phyloP scores from a whole-genome alignment of 2,888 invertebrate genomes.

The Lottia scabra region DNA sequence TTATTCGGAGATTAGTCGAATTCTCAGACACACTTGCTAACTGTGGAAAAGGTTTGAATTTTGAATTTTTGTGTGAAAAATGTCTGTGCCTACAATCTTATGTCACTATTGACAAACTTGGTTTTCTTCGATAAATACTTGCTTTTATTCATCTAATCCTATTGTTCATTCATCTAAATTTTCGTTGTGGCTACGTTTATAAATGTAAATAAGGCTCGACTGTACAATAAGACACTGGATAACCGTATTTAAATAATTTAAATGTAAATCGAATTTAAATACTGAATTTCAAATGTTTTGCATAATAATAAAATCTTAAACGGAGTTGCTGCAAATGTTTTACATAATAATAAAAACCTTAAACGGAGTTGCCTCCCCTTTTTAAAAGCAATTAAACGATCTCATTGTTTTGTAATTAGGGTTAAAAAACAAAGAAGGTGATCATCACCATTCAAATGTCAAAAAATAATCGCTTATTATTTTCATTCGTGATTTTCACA shows the following conservation, averaged over 20 bases:
- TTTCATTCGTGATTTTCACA: background rate
- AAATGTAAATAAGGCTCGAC: too few relatives aligned
- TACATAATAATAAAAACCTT: background rate
- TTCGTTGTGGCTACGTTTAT: background rate
- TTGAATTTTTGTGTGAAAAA: background rate
- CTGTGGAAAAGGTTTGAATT: background rate
- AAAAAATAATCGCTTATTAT: background rate
- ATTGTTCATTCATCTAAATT: background rate
- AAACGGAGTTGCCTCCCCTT: background rate
- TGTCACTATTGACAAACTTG: too few relatives aligned
- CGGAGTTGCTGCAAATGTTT: background rate
- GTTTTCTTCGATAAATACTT: too few relatives aligned
- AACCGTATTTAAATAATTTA: too few relatives aligned
- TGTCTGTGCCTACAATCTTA: too few relatives aligned
- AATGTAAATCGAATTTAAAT: too few relatives aligned
- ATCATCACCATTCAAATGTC: background rate
- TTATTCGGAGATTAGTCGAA: background rate
- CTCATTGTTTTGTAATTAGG: background rate
- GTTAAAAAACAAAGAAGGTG: background rate
- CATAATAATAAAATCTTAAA: background rate
- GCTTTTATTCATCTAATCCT: too few relatives aligned
- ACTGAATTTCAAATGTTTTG: too few relatives aligned
- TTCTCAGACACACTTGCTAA: background rate
- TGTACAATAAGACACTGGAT: too few relatives aligned
- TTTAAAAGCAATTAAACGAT: background rate